A percentile compares a stretch with the other conserved stretches of the same genome.
These are phyloP conservation scores for Tholera decimalis DNA, from an alignment of 2,888 invertebrate genomes.

Conservation along the genomic window DNA sequence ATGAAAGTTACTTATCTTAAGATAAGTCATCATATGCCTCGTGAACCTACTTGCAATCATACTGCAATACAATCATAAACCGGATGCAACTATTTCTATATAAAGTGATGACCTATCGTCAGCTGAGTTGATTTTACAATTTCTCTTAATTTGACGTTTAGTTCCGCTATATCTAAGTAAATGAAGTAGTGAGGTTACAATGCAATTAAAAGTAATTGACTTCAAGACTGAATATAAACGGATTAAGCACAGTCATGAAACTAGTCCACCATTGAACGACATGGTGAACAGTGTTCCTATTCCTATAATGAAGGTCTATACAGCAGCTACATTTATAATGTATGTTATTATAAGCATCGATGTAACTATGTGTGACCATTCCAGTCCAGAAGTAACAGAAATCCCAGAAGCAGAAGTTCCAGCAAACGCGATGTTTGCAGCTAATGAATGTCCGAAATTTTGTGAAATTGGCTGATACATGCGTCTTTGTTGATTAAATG, in stretches of 20 bases:
- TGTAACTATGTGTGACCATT: background rate
- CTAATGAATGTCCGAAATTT: constrained; percentile 1
- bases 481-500: constrained; percentile 34
- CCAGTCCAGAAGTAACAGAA: background rate
- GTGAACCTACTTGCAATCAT: background rate
- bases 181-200: background rate
- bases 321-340: background rate
- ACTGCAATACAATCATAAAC: background rate
- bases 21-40: background rate
- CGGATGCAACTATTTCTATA: background rate
- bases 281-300: background rate
- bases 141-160: background rate
- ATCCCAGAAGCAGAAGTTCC: background rate
- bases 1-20: too few relatives aligned
- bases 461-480: constrained; percentile 1
- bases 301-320: background rate
- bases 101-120: background rate
- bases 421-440: background rate
- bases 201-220: background rate
- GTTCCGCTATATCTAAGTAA: background rate
- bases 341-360: background rate
- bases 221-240: background rate
- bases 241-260: background rate
- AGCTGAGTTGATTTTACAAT: background rate
- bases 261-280: background rate